phyloP scores from a whole-genome alignment of 2,888 invertebrate species.

The Xestobium rufovillosum region DNA sequence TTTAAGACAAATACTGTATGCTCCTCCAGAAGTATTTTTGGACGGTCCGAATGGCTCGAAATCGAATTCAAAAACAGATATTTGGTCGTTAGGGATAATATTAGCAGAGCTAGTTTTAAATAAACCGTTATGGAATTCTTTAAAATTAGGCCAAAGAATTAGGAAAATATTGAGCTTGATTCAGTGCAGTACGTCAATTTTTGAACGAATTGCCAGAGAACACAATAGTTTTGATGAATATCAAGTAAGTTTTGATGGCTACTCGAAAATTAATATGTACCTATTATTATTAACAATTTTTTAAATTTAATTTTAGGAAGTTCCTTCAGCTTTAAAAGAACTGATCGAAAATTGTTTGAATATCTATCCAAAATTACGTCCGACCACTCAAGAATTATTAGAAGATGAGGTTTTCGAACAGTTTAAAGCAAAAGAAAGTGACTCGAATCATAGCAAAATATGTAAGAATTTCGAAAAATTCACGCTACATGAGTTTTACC shows the following conservation, averaged over 20 bases:
- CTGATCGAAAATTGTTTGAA: constrained; percentile 66
- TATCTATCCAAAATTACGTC: constrained; percentile 56
- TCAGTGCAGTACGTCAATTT: constrained; percentile 51
- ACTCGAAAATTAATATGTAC: too few relatives aligned
- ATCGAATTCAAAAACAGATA: constrained; percentile 71
- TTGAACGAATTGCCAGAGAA: constrained; percentile 71
- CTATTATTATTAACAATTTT: too few relatives aligned
- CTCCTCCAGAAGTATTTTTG: constrained; percentile 74
- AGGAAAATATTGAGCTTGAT: constrained; percentile 67
- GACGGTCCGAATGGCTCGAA: constrained; percentile 46
- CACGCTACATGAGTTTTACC: constrained; percentile 76
- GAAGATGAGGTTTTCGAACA: constrained; percentile 48
- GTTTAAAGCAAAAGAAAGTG: constrained; percentile 31
- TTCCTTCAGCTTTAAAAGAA: constrained; percentile 52
- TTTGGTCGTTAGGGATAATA: constrained; percentile 93
- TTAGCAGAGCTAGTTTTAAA: constrained; percentile 71
- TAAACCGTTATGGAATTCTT: constrained; percentile 60
- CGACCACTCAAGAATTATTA: constrained; percentile 55
- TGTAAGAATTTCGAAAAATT: constrained; percentile 37
- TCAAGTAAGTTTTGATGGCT: constrained; percentile 47
- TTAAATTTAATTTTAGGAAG: constrained; percentile 42
- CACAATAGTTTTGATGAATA: constrained; percentile 62
- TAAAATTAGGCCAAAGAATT: constrained; percentile 67
- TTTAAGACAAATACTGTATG: constrained; percentile 65
- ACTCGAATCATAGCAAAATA: too few relatives aligned